Evolutionary conservation across 2,797 vertebrate species (phyloP), one percentile per base, ranked within the genome.

Genomic region (Cetoscarus ocellatus): DNA sequence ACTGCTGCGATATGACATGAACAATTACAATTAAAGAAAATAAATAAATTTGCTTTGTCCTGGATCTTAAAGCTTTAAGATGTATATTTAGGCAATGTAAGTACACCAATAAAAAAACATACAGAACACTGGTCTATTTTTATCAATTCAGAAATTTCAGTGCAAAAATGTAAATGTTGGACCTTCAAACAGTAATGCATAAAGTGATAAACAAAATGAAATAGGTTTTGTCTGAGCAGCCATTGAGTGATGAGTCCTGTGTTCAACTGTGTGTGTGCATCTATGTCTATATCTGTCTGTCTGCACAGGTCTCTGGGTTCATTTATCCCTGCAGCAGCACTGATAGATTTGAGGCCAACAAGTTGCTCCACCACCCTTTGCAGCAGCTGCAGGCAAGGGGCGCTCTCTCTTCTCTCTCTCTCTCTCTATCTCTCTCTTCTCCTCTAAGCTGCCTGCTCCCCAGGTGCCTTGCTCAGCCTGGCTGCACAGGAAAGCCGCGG

Each of bases 401-500:
- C 3, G 19, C 73, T 65, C 70, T 78, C 39, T 40, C 38, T 4
- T 39, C 38, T 39, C 70, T 78, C 39, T 40, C 73, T 65, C 70
- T 76, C 73, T 65, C 70, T 78, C 39, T 40, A 2, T 39, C 38
- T 39, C 70, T 78, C 39, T 40, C 73, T 65, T 77, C 39, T 40
- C 45, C 67, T 84, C 57, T 15, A 7, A 84, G 75, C 47, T 3
- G 53, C 78, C 35, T 47, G 19, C 27, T 89, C 90, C 82, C 89
- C 62, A 58, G 86, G 77, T 76, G 73, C 73, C 77, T 69, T 1
- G 42, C 67, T 79, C 77, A 84, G 84, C 79, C 80, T 15, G 65
- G 75, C 54, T 73, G 81, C 73, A 47, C 86, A 87, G 87, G 85
- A 90, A 88, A 86, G 78, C 87, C 75, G 67, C n/a, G 0, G 86